Conservation (phyloP, 2,113 vertebrate species). For the Oreochromis spilurus region DNA sequence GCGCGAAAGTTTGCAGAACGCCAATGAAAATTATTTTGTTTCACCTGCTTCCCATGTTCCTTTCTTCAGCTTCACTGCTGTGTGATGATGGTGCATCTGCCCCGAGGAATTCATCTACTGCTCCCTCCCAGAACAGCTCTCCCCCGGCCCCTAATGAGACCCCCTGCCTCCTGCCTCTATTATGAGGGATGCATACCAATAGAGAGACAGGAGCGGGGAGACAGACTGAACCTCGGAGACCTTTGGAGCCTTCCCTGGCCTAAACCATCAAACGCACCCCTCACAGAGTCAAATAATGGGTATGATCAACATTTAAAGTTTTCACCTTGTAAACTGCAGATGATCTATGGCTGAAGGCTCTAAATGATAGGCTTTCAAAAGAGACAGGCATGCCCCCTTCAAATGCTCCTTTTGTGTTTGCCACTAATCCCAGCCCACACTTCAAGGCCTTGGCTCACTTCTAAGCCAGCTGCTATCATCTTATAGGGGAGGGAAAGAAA, state of each 20-base stretch:
- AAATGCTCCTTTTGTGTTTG: slow-evolving; percentile 64
- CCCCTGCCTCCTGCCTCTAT: slow-evolving; percentile 57
- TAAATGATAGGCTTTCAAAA: slow-evolving; percentile 66
- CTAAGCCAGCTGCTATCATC: slow-evolving; percentile 64
- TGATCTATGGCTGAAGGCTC: slow-evolving; percentile 63
- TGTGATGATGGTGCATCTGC: slow-evolving; percentile 53
- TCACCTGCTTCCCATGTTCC: slow-evolving; percentile 13
- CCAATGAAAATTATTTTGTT: background rate
- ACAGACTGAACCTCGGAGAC: slow-evolving; percentile 46
- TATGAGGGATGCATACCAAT: slow-evolving; percentile 57
- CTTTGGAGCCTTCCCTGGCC: slow-evolving; percentile 29
- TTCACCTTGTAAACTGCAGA: slow-evolving; percentile 47
- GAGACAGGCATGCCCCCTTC: slow-evolving; percentile 34
- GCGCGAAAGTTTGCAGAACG: background rate
- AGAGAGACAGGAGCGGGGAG: slow-evolving; percentile 48
- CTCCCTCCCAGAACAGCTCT: slow-evolving; percentile 24
- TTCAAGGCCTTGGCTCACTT: slow-evolving; percentile 65
- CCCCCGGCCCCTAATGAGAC: slow-evolving; percentile 63
- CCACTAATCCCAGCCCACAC: slow-evolving; percentile 62
- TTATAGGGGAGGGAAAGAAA: slow-evolving; percentile 53
- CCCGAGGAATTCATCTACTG: slow-evolving; percentile 34
- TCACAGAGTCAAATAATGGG: slow-evolving; percentile 46
- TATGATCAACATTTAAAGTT: slow-evolving; percentile 58
- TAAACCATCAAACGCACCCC: slow-evolving; percentile 46
- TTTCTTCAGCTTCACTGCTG: slow-evolving; percentile 3